Percentiles rank a stretch among this genome's conserved stretches.
These are phyloP conservation scores for Anabas testudineus DNA, from an alignment of 2,797 vertebrate genomes.

Conservation along the genomic window DNA sequence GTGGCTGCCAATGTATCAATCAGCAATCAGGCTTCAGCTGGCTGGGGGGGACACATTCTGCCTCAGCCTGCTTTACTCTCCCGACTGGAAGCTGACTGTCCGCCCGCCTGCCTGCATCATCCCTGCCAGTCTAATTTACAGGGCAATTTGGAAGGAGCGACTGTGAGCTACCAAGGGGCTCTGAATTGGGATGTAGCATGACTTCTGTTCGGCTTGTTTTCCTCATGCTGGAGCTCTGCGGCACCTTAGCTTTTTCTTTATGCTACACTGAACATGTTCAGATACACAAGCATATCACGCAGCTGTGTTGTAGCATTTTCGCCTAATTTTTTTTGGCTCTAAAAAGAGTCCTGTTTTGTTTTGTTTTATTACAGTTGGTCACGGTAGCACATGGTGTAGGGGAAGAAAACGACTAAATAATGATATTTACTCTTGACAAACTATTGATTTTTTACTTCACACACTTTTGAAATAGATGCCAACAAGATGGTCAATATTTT, in stretches of 20 bases:
- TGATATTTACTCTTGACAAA: too few relatives aligned
- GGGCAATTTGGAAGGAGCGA: slow-evolving; percentile 49
- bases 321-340: background rate
- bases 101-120: slow-evolving; percentile 36
- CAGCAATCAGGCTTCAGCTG: slow-evolving; percentile 67
- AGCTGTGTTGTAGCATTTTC: background rate
- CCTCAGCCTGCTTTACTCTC: slow-evolving; percentile 30
- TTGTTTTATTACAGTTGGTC: too few relatives aligned
- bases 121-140: slow-evolving; percentile 50
- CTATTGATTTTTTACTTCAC: too few relatives aligned
- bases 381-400: too few relatives aligned
- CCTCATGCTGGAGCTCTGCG: slow-evolving; percentile 7
- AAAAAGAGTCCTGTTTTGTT: too few relatives aligned
- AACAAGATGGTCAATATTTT: too few relatives aligned
- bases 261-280: slow-evolving; percentile 31
- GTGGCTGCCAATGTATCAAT: slow-evolving; percentile 64
- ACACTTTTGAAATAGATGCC: too few relatives aligned
- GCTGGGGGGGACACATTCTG: slow-evolving; percentile 31
- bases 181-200: slow-evolving; percentile 36
- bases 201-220: slow-evolving; percentile 47
- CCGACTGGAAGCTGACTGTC: slow-evolving; percentile 12
- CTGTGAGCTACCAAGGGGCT: slow-evolving; percentile 35
- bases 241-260: slow-evolving; percentile 29
- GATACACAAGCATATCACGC: slow-evolving; percentile 22
- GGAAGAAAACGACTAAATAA: too few relatives aligned